Percentiles rank a stretch among this genome's conserved stretches.
Conservation (phyloP, 2,797 vertebrate genomes). For the Esox lucius region DNA sequence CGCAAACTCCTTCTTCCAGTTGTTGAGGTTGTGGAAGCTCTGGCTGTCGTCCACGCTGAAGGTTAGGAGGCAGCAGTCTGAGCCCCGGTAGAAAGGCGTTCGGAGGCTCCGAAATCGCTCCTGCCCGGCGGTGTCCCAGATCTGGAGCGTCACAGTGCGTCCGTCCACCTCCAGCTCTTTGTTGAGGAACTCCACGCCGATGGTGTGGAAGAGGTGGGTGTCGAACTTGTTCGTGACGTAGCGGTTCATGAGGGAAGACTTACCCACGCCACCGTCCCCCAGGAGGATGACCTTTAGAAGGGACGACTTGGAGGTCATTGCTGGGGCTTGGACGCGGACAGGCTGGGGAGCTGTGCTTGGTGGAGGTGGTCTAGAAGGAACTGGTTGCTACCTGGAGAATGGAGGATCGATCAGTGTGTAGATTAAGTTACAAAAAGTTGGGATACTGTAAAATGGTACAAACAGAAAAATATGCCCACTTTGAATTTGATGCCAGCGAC, state of each 20-base stretch:
- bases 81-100: conserved; percentile 95
- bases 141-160: conserved; percentile 90
- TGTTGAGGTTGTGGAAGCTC: conserved; percentile 89
- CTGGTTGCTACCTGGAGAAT: background rate
- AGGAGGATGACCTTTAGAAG: conserved; percentile 95
- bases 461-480: too few species aligned
- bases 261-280: conserved; percentile 95
- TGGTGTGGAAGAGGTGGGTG: conserved; percentile 94
- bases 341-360: background rate
- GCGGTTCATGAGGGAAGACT: conserved; percentile 98
- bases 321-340: conserved; percentile 33
- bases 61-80: conserved; percentile 96
- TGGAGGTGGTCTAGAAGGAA: too few species aligned
- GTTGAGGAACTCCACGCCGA: conserved; percentile 97
- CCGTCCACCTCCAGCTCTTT: conserved; percentile 95
- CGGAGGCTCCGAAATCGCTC: conserved; percentile 94
- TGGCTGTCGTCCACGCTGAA: conserved; percentile 94
- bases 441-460: too few species aligned
- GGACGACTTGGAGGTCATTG: conserved; percentile 84
- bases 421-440: too few species aligned
- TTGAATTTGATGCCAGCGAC: too few species aligned
- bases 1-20: conserved; percentile 97
- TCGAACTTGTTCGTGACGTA: conserved; percentile 97
- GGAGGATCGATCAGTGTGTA: background rate
- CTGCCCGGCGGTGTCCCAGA: conserved; percentile 98